A percentile compares a stretch with the other conserved stretches of the same genome.
These are phyloP conservation scores for Hippopotamyrus pictus DNA, from an alignment of 2,797 vertebrate genomes.

Conservation along the genomic window DNA sequence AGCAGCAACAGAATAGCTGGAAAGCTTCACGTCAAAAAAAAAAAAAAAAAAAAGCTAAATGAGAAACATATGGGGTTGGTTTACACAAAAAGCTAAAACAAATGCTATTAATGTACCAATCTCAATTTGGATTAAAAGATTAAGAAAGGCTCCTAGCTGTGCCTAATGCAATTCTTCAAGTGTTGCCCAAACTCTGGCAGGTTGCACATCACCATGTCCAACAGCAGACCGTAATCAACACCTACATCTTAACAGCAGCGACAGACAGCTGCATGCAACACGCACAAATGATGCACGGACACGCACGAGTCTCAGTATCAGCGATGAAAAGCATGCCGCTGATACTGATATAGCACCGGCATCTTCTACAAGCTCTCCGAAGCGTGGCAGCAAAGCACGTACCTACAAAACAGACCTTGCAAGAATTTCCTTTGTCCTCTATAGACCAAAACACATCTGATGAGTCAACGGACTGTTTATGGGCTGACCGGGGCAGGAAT, in stretches of 20 bases:
- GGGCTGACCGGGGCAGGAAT: slow-evolving; percentile 39
- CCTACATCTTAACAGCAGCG: neutral
- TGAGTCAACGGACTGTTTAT: slow-evolving; percentile 22
- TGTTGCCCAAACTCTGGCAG: neutral
- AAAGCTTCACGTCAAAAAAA: neutral
- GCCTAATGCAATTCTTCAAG: neutral
- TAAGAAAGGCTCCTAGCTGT: neutral
- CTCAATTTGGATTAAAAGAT: slow-evolving; percentile 7
- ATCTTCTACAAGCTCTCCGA: neutral
- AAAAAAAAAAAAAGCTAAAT: neutral
- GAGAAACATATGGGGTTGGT: slow-evolving; percentile 6
- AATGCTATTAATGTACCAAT: slow-evolving; percentile 9
- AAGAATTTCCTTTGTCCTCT: slow-evolving; percentile 18
- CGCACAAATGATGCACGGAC: neutral
- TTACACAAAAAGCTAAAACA: neutral
- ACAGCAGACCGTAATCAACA: neutral
- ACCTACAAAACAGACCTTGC: neutral
- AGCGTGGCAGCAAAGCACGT: neutral
- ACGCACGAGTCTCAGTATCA: neutral
- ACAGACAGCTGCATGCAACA: neutral
- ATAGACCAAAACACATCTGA: slow-evolving; percentile 33
- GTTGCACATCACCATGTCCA: neutral
- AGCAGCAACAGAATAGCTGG: neutral
- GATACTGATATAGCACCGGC: neutral
- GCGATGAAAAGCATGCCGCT: neutral